phyloP scores from a whole-genome alignment of 37 sponge, comb jelly and placozoan genomes.

The Spongilla lacustris region DNA sequence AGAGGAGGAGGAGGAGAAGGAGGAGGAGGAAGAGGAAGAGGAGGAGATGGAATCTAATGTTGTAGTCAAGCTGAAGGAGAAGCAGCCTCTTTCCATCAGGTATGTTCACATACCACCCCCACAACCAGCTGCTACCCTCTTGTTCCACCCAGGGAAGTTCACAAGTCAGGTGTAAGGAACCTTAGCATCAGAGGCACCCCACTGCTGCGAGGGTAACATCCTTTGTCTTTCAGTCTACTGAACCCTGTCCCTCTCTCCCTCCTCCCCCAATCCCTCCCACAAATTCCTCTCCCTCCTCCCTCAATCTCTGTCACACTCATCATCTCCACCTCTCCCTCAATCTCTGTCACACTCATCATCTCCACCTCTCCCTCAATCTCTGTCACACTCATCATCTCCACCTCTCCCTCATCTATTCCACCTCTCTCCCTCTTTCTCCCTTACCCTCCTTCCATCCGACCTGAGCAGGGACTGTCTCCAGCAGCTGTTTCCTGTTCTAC shows the following conservation, averaged over 20 bases:
- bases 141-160: not conserved
- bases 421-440: slow-evolving; percentile 3
- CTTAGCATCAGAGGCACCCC: not conserved
- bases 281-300: slow-evolving; percentile 8
- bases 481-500: slow-evolving; percentile 44
- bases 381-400: not conserved
- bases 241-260: not conserved
- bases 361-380: not conserved
- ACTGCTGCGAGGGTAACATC: not conserved
- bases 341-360: too few relatives aligned
- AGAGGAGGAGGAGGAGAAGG: slow-evolving; percentile 35
- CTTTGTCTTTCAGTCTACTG: not conserved
- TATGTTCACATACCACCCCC: not conserved
- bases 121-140: too few relatives aligned
- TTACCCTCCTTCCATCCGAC: not conserved
- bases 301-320: not conserved
- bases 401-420: not conserved
- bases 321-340: not conserved
- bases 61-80: not conserved
- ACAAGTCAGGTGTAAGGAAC: not conserved
- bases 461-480: slow-evolving; percentile 11
- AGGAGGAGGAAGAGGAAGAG: slow-evolving; percentile 36
- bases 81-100: not conserved
- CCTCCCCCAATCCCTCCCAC: not conserved
- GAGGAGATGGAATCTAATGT: not conserved